A percentile compares a stretch with the other conserved stretches of the same genome.
Conservation (phyloP, 2,113 vertebrate genomes). For the Phrynosoma blainvillii region DNA sequence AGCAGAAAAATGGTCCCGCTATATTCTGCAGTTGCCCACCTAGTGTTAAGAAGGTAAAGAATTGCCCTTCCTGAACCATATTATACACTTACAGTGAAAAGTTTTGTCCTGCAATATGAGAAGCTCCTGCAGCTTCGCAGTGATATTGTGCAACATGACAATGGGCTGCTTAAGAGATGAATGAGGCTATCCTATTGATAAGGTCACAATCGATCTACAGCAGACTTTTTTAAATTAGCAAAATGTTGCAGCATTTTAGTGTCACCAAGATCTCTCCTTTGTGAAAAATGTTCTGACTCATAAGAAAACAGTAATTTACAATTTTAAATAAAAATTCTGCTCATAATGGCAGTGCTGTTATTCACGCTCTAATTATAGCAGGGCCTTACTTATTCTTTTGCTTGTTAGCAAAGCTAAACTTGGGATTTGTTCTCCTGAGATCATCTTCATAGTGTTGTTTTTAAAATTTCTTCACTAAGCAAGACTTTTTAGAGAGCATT, state of each 20-base stretch:
- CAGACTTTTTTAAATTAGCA: conserved; percentile 85
- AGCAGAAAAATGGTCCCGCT: no score
- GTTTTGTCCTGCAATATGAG: conserved; percentile 24
- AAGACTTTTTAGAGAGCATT: not conserved
- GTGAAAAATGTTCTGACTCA: conserved; percentile 81
- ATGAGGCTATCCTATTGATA: conserved; percentile 86
- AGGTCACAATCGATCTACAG: conserved; percentile 87
- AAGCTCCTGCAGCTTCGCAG: conserved; percentile 55
- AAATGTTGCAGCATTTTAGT: conserved; percentile 81
- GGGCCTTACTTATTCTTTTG: conserved; percentile 22
- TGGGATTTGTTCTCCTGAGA: conserved; percentile 21
- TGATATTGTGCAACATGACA: conserved; percentile 65
- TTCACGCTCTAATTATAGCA: conserved; percentile 17
- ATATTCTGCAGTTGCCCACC: no score
- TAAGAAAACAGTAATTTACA: conserved; percentile 72
- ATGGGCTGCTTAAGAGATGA: conserved; percentile 82
- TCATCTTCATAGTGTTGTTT: conserved; percentile 33
- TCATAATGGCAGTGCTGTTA: conserved; percentile 48
- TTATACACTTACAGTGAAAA: conserved; percentile 7
- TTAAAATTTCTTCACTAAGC: not conserved
- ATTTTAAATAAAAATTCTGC: conserved; percentile 68
- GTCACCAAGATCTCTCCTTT: conserved; percentile 75
- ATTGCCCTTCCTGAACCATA: not conserved
- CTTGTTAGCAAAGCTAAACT: conserved; percentile 22
- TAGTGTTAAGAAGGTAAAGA: no score